Evolutionary conservation across 2,797 vertebrate genomes (phyloP).

Genomic region (Melanotaenia boesemani): DNA sequence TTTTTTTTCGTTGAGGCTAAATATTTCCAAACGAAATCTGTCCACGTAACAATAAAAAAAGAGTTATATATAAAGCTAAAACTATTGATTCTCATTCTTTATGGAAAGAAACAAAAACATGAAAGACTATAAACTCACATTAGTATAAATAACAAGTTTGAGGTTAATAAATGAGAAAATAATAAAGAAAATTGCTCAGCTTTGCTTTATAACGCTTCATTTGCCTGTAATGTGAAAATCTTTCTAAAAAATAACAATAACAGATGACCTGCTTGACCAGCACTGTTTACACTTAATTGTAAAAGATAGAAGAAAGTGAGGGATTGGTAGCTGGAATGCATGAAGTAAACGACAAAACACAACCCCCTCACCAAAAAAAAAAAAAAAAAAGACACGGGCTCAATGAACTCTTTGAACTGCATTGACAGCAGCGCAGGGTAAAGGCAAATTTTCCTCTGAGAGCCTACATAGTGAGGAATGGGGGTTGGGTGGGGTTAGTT

Average conservation of each 20-base stretch:
- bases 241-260: conserved; percentile 1
- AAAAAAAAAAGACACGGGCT: conserved; percentile 66
- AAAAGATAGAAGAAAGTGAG: conserved; percentile 50
- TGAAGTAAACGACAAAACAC: conserved; percentile 76
- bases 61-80: not conserved
- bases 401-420: conserved; percentile 81
- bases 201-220: not conserved
- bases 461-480: conserved; percentile 68
- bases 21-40: conserved; percentile 74
- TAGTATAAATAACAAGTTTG: not conserved
- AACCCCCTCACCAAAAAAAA: conserved; percentile 42
- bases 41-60: not conserved
- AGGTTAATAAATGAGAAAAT: not conserved
- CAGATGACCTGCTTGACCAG: conserved; percentile 34
- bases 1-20: conserved; percentile 72
- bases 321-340: conserved; percentile 75
- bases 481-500: conserved; percentile 83
- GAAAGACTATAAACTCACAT: not conserved
- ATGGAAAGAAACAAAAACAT: not conserved
- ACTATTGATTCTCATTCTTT: not conserved
- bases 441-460: conserved; percentile 80
- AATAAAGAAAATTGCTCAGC: not conserved
- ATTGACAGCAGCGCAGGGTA: conserved; percentile 75
- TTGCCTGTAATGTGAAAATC: not conserved
- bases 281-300: conserved; percentile 55